phyloP scores from a whole-genome alignment of 2,113 vertebrate species.

The Tapirus terrestris region DNA sequence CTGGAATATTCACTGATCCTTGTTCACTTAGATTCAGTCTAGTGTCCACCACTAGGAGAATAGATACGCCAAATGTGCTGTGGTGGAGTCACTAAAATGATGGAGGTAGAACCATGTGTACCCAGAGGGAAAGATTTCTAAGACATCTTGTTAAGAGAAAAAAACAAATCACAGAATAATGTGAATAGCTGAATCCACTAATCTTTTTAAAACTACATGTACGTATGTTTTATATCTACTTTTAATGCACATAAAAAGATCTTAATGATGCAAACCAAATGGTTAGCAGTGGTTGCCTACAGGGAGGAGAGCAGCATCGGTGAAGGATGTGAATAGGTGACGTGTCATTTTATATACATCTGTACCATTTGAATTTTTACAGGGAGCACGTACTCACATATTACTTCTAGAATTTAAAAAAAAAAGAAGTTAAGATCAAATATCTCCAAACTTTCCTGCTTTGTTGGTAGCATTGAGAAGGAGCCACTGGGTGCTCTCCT shows the following conservation, averaged over 20 bases:
- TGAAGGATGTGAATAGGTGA: not conserved
- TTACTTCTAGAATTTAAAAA: not conserved
- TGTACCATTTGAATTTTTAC: not conserved
- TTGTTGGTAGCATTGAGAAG: not conserved
- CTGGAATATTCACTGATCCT: not conserved
- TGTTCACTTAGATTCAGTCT: not conserved
- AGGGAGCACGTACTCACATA: not conserved
- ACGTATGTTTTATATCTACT: not conserved
- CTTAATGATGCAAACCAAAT: constrained; percentile 9
- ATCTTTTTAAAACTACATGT: not conserved
- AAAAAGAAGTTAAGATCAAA: not conserved
- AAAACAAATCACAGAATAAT: not conserved
- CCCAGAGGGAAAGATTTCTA: not conserved
- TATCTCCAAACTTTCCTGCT: not conserved
- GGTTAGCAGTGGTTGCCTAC: not conserved
- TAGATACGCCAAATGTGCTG: not conserved
- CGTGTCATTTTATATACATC: not conserved
- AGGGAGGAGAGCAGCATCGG: not conserved
- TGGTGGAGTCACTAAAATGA: not conserved
- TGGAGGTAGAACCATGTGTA: not conserved
- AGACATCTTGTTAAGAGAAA: not conserved
- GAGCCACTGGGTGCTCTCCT: not conserved
- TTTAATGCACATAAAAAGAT: not conserved
- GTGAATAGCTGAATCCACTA: not conserved
- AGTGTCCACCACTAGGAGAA: not conserved